Evolutionary conservation across 1,140 invertebrate species (phyloP).

Genomic region (Drosophila pseudoananassae): DNA sequence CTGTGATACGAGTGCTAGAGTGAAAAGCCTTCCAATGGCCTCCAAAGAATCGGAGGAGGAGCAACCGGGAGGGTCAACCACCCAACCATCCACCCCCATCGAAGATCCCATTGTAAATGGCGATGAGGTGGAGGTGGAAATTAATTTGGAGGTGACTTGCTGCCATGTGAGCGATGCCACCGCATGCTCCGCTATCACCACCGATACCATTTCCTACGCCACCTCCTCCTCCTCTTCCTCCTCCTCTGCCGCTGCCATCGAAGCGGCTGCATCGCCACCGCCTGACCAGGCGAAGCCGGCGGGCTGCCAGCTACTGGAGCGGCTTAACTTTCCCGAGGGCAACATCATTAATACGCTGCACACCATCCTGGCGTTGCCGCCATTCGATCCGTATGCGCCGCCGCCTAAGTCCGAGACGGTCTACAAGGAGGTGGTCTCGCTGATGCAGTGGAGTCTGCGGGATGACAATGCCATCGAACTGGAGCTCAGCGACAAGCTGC

Average conservation of each 20-base stretch:
- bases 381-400: constrained; percentile 78
- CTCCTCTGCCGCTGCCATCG: constrained; percentile 14
- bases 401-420: constrained; percentile 64
- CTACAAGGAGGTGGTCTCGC: constrained; percentile 72
- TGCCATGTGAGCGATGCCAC: constrained; percentile 44
- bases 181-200: constrained; percentile 9
- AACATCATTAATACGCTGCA: constrained; percentile 74
- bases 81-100: constrained; percentile 10
- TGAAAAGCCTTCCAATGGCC: constrained; percentile 36
- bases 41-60: constrained; percentile 55
- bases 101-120: constrained; percentile 53
- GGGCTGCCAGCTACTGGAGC: constrained; percentile 67
- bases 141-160: constrained; percentile 60
- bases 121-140: constrained; percentile 23
- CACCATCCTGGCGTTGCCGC: constrained; percentile 73
- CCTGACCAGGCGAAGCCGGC: constrained; percentile 38
- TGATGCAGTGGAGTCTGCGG: constrained; percentile 75
- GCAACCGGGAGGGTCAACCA: constrained; percentile 17
- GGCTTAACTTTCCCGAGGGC: constrained; percentile 68
- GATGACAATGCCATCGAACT: constrained; percentile 76
- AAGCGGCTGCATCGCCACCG: constrained; percentile 45
- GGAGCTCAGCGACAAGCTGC: constrained; percentile 70
- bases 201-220: constrained; percentile 3
- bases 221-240: constrained; percentile 18
- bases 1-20: constrained; percentile 28